phyloP scores from a whole-genome alignment of 2,797 vertebrate species.

The Coendou prehensilis region DNA sequence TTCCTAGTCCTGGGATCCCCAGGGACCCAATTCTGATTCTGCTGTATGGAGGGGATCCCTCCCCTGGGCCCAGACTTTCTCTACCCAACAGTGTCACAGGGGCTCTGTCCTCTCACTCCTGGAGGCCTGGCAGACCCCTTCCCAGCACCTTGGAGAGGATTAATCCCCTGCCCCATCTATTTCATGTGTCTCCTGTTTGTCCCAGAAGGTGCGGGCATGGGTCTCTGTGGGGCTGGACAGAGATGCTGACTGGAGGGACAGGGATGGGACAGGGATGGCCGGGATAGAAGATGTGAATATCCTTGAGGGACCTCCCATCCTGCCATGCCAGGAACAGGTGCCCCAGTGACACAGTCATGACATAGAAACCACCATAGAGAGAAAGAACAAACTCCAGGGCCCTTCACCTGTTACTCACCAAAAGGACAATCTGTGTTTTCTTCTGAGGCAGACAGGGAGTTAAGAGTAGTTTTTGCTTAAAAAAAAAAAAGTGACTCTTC shows the following conservation, averaged over 20 bases:
- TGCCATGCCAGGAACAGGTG: neutral
- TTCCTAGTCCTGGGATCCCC: neutral
- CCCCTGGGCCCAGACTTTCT: neutral
- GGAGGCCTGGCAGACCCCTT: neutral
- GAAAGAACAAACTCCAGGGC: neutral
- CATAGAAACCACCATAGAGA: neutral
- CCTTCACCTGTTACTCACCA: neutral
- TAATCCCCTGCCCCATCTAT: neutral
- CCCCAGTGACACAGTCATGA: neutral
- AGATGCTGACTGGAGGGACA: neutral
- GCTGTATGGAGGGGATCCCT: neutral
- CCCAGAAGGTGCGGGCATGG: neutral
- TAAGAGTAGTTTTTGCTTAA: neutral
- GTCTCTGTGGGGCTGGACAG: neutral
- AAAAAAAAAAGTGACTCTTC: neutral
- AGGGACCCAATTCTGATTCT: neutral
- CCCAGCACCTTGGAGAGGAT: neutral
- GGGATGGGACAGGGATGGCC: neutral
- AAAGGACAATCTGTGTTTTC: neutral
- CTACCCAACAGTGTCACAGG: neutral
- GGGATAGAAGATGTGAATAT: neutral
- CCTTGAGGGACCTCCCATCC: neutral
- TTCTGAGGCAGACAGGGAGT: neutral
- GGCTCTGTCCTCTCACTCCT: neutral
- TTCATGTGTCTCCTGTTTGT: neutral